Percentiles rank a stretch among this genome's conserved stretches.
phyloP scores from a whole-genome alignment of 2,888 invertebrate species.

The Eupithecia subumbrata region DNA sequence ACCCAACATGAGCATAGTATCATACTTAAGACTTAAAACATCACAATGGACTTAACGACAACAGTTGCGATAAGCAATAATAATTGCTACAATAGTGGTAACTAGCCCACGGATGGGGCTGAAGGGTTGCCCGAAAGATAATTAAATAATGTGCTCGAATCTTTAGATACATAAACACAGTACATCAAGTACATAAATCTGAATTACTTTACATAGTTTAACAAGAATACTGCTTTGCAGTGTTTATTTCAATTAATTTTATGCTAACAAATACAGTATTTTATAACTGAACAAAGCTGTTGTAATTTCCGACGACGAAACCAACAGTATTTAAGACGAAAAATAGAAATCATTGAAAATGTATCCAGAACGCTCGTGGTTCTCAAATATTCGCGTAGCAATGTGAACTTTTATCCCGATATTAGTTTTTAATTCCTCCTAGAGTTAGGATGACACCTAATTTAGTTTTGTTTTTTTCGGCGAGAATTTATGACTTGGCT shows the following conservation, averaged over 20 bases:
- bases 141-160: too few species aligned
- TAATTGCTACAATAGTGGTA: too few species aligned
- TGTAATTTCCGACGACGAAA: background rate
- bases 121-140: too few species aligned
- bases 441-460: background rate
- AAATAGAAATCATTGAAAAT: constrained; percentile 21
- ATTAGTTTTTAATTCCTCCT: background rate
- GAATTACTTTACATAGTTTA: background rate
- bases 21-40: too few species aligned
- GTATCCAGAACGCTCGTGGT: background rate
- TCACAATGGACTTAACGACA: too few species aligned
- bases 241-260: background rate
- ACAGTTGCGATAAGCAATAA: too few species aligned
- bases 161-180: background rate
- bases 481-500: background rate
- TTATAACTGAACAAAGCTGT: background rate
- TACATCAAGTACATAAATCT: background rate
- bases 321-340: background rate
- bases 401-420: constrained; percentile 50
- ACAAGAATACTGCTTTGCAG: background rate
- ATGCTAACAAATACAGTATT: background rate
- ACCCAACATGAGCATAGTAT: too few species aligned
- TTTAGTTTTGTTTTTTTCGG: background rate
- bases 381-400: constrained; percentile 39
- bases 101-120: too few species aligned